phyloP scores from a whole-genome alignment of 2,797 vertebrate species.

The Lepilemur ruficaudatus region DNA sequence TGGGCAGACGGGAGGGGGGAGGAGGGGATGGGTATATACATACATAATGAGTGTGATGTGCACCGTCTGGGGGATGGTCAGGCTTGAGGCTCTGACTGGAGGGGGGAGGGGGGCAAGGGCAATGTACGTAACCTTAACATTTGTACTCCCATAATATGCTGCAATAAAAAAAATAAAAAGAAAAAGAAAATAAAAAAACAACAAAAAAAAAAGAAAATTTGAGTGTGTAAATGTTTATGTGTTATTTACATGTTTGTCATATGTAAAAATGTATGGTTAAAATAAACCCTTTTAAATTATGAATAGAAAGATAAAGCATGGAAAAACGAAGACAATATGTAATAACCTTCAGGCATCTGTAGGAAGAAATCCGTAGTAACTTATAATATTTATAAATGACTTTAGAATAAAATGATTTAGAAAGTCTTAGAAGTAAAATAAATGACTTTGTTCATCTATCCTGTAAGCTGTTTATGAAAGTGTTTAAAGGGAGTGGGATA shows the following conservation, averaged over 20 bases:
- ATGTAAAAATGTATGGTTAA: background rate
- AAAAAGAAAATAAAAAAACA: too few relatives aligned
- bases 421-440: background rate
- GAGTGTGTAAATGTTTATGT: background rate
- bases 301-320: background rate
- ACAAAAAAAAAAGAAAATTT: background rate
- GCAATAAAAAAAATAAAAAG: too few relatives aligned
- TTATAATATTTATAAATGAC: background rate
- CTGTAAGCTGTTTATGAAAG: background rate
- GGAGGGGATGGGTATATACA: too few relatives aligned
- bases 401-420: background rate
- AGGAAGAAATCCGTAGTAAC: background rate
- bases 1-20: too few relatives aligned
- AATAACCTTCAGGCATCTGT: background rate
- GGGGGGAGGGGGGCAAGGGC: too few relatives aligned
- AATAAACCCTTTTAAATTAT: background rate
- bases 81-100: too few relatives aligned
- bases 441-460: background rate
- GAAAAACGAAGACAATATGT: background rate
- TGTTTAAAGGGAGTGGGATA: background rate
- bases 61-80: too few relatives aligned
- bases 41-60: too few relatives aligned
- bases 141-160: too few relatives aligned
- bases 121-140: too few relatives aligned
- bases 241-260: background rate